Evolutionary conservation across 2,797 vertebrate genomes (phyloP).

Genomic region (Gallinago nigripennis): DNA sequence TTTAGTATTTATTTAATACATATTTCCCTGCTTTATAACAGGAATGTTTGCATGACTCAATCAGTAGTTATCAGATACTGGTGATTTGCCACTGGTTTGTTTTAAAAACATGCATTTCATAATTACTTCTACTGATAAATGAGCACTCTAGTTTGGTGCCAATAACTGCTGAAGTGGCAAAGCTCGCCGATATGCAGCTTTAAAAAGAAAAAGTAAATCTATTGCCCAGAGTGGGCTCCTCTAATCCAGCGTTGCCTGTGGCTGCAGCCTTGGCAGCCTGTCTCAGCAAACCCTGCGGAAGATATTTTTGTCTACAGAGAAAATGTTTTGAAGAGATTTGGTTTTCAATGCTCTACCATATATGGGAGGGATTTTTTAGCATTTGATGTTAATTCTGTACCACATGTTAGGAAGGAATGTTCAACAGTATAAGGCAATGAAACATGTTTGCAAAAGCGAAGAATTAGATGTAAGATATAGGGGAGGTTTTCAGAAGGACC

Average conservation of each 20-base stretch:
- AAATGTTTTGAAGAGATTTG: slow-evolving; percentile 55
- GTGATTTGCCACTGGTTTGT: neutral
- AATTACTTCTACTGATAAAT: neutral
- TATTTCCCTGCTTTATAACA: neutral
- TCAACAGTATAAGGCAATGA: slow-evolving; percentile 4
- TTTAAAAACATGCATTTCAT: neutral
- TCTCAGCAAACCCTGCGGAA: neutral
- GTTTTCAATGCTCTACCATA: slow-evolving; percentile 59
- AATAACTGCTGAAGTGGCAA: neutral
- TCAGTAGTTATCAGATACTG: neutral
- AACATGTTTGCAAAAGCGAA: neutral
- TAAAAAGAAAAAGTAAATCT: neutral
- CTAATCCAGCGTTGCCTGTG: slow-evolving; percentile 22
- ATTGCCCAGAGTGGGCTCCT: neutral
- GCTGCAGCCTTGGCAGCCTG: slow-evolving; percentile 51
- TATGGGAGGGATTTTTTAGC: slow-evolving; percentile 57
- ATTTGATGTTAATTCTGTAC: slow-evolving; percentile 48
- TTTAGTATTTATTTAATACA: neutral
- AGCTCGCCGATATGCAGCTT: neutral
- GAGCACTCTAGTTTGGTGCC: neutral
- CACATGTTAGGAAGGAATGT: slow-evolving; percentile 8
- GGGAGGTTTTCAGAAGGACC: neutral
- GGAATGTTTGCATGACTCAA: neutral
- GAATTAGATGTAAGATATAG: neutral
- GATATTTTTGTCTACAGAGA: slow-evolving; percentile 64